Percentiles rank a stretch among this genome's conserved stretches.
Conservation (phyloP, 2,113 vertebrate species). For the Bos javanicus region DNA sequence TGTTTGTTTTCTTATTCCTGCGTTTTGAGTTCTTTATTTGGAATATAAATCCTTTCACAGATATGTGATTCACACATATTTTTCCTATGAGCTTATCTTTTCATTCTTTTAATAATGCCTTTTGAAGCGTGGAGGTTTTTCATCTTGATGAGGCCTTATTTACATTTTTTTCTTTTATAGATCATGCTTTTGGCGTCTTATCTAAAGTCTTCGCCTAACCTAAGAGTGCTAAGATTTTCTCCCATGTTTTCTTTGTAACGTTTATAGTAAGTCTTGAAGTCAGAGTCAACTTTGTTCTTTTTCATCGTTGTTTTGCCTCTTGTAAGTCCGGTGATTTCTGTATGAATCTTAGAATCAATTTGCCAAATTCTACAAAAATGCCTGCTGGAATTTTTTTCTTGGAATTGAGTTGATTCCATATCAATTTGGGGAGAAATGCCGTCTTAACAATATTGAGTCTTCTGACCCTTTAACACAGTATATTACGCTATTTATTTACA, state of each 20-base stretch:
- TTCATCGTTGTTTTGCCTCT: not conserved
- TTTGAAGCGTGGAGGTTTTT: not conserved
- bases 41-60: not conserved
- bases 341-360: not conserved
- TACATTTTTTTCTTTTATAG: not conserved
- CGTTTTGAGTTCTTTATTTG: not conserved
- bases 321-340: not conserved
- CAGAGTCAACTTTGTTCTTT: not conserved
- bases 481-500: not conserved
- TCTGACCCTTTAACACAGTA: not conserved
- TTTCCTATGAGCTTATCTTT: not conserved
- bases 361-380: not conserved
- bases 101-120: not conserved
- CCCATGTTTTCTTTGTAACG: not conserved
- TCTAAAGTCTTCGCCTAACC: not conserved
- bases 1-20: not conserved
- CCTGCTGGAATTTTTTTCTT: not conserved
- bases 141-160: not conserved
- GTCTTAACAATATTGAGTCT: not conserved
- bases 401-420: not conserved
- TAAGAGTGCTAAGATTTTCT: not conserved
- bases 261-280: not conserved
- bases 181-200: not conserved
- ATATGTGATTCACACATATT: not conserved
- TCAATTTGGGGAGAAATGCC: not conserved